Conservation (phyloP, 2,888 invertebrate genomes). For the Galerucella calmariensis region DNA sequence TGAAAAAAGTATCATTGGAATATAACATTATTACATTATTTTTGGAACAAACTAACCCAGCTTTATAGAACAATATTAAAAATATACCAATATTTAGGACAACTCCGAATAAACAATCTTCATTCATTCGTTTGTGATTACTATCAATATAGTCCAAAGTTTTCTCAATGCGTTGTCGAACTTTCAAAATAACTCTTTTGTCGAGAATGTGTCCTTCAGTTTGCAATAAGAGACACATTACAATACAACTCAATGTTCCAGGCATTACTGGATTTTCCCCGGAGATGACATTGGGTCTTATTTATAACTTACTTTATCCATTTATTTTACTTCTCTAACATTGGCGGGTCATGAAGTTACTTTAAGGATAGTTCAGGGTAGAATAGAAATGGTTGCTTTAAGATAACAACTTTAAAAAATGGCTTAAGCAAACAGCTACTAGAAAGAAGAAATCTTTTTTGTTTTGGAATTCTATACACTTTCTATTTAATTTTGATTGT, state of each 20-base stretch:
- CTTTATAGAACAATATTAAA: slow-evolving; percentile 4
- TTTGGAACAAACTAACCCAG: slow-evolving; percentile 10
- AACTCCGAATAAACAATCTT: slow-evolving; percentile 54
- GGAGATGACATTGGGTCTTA: neutral
- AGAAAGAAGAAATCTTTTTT: too few relatives aligned
- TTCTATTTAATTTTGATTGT: too few relatives aligned
- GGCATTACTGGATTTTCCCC: slow-evolving; percentile 16
- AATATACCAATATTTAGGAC: slow-evolving; percentile 50
- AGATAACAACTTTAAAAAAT: too few relatives aligned
- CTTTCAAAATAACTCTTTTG: slow-evolving; percentile 44
- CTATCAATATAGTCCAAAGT: slow-evolving; percentile 49
- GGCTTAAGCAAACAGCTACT: too few relatives aligned
- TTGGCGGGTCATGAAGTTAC: slow-evolving; percentile 9
- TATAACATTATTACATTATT: too few relatives aligned
- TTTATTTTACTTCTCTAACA: slow-evolving; percentile 16
- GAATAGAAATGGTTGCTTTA: too few relatives aligned
- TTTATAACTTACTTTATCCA: slow-evolving; percentile 16
- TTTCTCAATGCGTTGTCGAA: slow-evolving; percentile 48
- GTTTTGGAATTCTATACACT: too few relatives aligned
- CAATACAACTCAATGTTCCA: slow-evolving; percentile 5
- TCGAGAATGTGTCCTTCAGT: slow-evolving; percentile 35
- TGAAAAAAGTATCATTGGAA: slow-evolving; percentile 34
- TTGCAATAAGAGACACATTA: slow-evolving; percentile 1
- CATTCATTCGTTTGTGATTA: slow-evolving; percentile 49
- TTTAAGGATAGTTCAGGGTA: too few relatives aligned